A percentile compares a stretch with the other conserved stretches of the same genome.
Evolutionary conservation across 2,113 vertebrate species (phyloP).

Genomic region (Nannobrachium achirus): DNA sequence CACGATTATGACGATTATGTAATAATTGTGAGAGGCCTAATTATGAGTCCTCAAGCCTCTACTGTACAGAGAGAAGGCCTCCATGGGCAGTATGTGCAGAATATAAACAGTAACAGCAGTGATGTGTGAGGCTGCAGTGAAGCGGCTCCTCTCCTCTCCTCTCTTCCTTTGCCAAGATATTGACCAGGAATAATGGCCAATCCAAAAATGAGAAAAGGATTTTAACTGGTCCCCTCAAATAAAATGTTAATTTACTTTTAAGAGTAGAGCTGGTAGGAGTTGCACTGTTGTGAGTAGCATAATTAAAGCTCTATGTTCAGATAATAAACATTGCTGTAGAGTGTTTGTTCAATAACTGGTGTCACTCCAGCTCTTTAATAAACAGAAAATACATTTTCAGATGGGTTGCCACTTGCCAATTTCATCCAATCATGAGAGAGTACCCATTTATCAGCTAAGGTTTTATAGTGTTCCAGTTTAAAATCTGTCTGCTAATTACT

Average conservation of each 20-base stretch:
- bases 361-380: not conserved
- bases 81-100: slow-evolving; percentile 5
- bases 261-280: slow-evolving; percentile 20
- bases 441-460: too few species aligned
- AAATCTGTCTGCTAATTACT: too few species aligned
- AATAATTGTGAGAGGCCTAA: too few species aligned
- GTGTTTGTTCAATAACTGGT: slow-evolving; percentile 44
- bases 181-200: slow-evolving; percentile 27
- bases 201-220: slow-evolving; percentile 11
- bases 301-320: not conserved
- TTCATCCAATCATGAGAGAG: too few species aligned
- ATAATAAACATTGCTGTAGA: not conserved
- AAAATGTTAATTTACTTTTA: slow-evolving; percentile 34
- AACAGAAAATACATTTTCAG: too few species aligned
- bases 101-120: not conserved
- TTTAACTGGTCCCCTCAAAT: slow-evolving; percentile 10
- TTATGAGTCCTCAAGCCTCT: slow-evolving; percentile 36
- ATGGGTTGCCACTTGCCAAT: too few species aligned
- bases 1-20: too few species aligned
- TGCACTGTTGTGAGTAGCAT: slow-evolving; percentile 37
- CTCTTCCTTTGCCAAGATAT: slow-evolving; percentile 19
- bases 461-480: too few species aligned
- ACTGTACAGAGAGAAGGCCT: slow-evolving; percentile 34
- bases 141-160: not conserved
- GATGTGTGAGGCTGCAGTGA: not conserved